Conservation (phyloP, 2,888 invertebrate species). For the Diarsia brunnea region DNA sequence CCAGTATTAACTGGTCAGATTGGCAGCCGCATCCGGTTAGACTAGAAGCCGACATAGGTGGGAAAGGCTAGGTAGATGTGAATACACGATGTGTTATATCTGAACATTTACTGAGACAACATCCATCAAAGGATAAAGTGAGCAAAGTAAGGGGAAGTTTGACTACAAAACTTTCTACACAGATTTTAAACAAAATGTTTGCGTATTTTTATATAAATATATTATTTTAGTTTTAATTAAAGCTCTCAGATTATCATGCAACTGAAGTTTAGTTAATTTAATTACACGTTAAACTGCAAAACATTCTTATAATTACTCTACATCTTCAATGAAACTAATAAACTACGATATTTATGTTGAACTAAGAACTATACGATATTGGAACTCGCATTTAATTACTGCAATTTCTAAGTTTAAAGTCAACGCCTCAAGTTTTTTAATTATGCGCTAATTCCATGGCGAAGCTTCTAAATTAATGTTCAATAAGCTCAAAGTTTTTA, state of each 20-base stretch:
- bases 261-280: constrained; percentile 1
- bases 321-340: constrained; percentile 43
- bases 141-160: not conserved
- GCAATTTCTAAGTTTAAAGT: constrained; percentile 56
- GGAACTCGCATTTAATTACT: constrained; percentile 46
- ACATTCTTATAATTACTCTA: constrained; percentile 14
- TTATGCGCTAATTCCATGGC: constrained; percentile 63
- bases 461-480: constrained; percentile 57
- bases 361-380: constrained; percentile 12
- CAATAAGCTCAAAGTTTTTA: constrained; percentile 68
- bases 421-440: constrained; percentile 69
- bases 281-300: constrained; percentile 1
- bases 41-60: no score
- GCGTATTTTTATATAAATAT: not conserved
- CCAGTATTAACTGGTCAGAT: no score
- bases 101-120: not conserved
- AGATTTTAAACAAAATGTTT: not conserved
- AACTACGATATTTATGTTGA: constrained; percentile 16
- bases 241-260: not conserved
- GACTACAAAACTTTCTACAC: no score
- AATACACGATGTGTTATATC: not conserved
- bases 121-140: not conserved
- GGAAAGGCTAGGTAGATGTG: no score
- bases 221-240: not conserved
- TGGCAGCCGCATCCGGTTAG: no score